Evolutionary conservation across 1,140 invertebrate genomes (phyloP).

Genomic region (Drosophila obscura): DNA sequence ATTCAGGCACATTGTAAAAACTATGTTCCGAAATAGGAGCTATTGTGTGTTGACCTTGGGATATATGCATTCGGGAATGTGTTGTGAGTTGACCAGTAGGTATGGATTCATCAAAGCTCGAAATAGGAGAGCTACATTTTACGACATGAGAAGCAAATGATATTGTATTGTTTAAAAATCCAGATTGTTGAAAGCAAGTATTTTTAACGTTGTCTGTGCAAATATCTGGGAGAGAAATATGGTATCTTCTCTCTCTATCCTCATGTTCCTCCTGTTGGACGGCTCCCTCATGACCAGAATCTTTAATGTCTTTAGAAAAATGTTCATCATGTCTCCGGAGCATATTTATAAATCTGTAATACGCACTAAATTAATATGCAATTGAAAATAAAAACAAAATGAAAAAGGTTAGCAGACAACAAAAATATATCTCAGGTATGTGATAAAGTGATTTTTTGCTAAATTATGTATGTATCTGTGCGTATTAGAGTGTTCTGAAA

Average conservation of each 20-base stretch:
- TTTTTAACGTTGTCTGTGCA: slow-evolving; percentile 58
- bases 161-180: slow-evolving; percentile 49
- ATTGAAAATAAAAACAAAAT: neutral
- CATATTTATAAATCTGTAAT: slow-evolving; percentile 53
- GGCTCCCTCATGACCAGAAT: slow-evolving; percentile 39
- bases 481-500: no score
- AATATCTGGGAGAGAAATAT: slow-evolving; percentile 54
- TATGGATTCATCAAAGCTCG: slow-evolving; percentile 57
- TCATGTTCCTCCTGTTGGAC: slow-evolving; percentile 50
- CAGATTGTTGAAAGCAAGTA: slow-evolving; percentile 53
- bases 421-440: no score
- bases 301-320: slow-evolving; percentile 59
- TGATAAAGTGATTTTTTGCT: no score
- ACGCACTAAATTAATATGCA: no score
- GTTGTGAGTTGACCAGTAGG: slow-evolving; percentile 45
- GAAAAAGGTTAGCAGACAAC: no score
- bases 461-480: no score
- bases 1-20: slow-evolving; percentile 68
- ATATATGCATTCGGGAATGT: slow-evolving; percentile 55
- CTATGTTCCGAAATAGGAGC: slow-evolving; percentile 47
- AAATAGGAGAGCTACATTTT: slow-evolving; percentile 63
- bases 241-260: slow-evolving; percentile 50
- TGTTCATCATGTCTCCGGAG: slow-evolving; percentile 64
- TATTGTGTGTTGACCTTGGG: slow-evolving; percentile 58
- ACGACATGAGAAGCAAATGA: slow-evolving; percentile 61